Evolutionary conservation across 2,797 vertebrate species (phyloP).

Genomic region (Gymnothorax reevesii): DNA sequence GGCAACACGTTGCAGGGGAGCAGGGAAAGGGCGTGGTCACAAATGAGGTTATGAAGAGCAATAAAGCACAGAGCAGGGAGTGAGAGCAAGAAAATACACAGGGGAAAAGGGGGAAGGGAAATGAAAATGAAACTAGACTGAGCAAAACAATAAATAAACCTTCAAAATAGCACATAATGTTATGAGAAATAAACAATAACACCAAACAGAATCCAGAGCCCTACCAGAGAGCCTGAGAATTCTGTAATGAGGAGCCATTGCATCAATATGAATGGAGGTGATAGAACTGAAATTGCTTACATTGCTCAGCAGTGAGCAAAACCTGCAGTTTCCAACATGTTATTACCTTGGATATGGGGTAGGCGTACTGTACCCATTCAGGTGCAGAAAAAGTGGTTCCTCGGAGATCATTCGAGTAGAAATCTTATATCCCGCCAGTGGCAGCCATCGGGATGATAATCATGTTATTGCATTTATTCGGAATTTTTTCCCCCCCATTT

Average conservation of each 20-base stretch:
- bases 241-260: not conserved
- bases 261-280: not conserved
- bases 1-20: too few relatives aligned
- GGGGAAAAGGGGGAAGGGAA: too few relatives aligned
- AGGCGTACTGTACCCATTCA: not conserved
- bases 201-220: too few relatives aligned
- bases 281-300: not conserved
- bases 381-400: not conserved
- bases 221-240: not conserved
- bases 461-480: not conserved
- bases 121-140: too few relatives aligned
- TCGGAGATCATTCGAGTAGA: not conserved
- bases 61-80: too few relatives aligned
- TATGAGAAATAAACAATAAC: too few relatives aligned
- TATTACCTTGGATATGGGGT: not conserved
- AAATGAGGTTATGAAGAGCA: too few relatives aligned
- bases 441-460: not conserved
- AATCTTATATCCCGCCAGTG: constrained; percentile 2
- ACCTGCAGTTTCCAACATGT: not conserved
- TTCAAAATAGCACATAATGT: too few relatives aligned
- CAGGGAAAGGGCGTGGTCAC: too few relatives aligned
- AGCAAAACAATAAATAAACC: too few relatives aligned
- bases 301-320: not conserved
- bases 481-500: not conserved
- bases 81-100: too few relatives aligned